Conservation (phyloP, 2,797 vertebrate species). For the Sebastes matsubarae region DNA sequence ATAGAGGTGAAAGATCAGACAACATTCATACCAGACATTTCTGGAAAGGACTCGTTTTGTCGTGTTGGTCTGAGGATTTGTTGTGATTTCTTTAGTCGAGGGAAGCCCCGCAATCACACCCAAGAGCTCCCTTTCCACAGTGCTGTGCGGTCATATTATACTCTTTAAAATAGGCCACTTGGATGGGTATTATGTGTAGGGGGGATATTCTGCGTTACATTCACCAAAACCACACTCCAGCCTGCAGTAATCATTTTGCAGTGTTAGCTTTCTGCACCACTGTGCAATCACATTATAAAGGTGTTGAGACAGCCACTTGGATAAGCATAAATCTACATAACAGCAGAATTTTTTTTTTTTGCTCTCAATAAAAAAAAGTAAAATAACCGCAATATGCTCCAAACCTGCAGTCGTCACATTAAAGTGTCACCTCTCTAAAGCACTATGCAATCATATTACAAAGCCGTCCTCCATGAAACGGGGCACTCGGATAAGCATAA, state of each 20-base stretch:
- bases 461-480: conserved; percentile 15
- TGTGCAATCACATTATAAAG: conserved; percentile 63
- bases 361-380: conserved; percentile 52
- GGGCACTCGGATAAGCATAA: conserved; percentile 16
- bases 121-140: neutral
- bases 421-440: conserved; percentile 54
- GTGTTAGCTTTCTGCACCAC: conserved; percentile 57
- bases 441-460: conserved; percentile 33
- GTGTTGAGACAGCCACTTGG: conserved; percentile 54
- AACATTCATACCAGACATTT: neutral
- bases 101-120: neutral
- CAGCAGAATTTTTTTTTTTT: conserved; percentile 7
- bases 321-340: conserved; percentile 63
- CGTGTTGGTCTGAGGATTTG: neutral
- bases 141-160: neutral
- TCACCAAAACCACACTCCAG: conserved; percentile 31
- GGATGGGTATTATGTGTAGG: conserved; percentile 6
- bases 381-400: conserved; percentile 56
- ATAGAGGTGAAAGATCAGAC: neutral
- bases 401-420: conserved; percentile 50
- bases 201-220: conserved; percentile 34
- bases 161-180: conserved; percentile 34
- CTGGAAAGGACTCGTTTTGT: neutral
- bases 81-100: neutral
- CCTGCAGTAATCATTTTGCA: conserved; percentile 54